These are phyloP conservation scores for Drosophila histrio DNA, from an alignment of 2,888 invertebrate species.

Conservation along the genomic window DNA sequence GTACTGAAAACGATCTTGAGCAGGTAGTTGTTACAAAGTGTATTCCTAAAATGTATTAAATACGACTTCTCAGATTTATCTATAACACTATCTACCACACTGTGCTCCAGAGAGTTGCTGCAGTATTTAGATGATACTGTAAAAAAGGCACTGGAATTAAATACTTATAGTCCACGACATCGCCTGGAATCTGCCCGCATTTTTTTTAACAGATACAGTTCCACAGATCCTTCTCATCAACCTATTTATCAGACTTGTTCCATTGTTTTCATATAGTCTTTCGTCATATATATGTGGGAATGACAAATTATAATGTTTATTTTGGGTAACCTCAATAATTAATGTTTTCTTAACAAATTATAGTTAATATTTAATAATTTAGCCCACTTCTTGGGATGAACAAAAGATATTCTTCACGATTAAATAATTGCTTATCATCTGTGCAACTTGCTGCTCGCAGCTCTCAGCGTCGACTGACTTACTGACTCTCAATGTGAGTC, in stretches of 20 bases:
- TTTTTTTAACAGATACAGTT: slow-evolving; percentile 85
- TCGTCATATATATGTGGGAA: no score
- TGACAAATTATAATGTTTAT: no score
- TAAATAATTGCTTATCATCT: no score
- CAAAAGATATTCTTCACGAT: no score
- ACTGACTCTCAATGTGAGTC: no score
- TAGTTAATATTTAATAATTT: no score
- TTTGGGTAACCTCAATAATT: no score
- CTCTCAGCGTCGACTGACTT: no score
- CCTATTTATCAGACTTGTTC: slow-evolving; percentile 86
- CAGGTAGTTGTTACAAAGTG: slow-evolving; percentile 54
- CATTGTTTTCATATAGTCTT: slow-evolving; percentile 86
- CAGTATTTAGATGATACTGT: slow-evolving; percentile 87
- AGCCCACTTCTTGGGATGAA: no score
- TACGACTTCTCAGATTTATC: slow-evolving; percentile 70
- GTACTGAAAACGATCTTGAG: slow-evolving; percentile 72
- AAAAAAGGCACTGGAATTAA: slow-evolving; percentile 87
- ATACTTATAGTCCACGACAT: slow-evolving; percentile 87
- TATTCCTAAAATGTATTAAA: slow-evolving; percentile 82
- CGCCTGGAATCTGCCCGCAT: slow-evolving; percentile 84
- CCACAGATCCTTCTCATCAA: slow-evolving; percentile 86
- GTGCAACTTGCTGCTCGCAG: no score
- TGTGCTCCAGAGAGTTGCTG: slow-evolving; percentile 86
- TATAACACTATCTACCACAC: slow-evolving; percentile 81
- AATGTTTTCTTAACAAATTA: no score